Evolutionary conservation across 2,888 invertebrate genomes (phyloP), one percentile per base, ranked within the genome.

Genomic region (Rhopalosiphum nymphaeae): DNA sequence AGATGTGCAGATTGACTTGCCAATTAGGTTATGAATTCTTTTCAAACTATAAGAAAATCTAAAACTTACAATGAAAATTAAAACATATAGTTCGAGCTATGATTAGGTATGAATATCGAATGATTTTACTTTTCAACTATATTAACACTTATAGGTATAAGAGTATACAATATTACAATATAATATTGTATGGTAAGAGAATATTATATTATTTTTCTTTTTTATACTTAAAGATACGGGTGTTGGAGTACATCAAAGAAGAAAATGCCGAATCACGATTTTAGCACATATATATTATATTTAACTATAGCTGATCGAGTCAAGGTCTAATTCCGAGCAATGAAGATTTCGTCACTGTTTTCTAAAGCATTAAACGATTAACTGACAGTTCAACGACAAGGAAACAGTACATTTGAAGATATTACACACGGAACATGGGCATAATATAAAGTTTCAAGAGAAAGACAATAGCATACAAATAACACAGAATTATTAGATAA

Each of bases 211-310:
- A 36, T 78, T 36, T 36, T 36, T 78, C 9, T 78, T 36, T 78
- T 21, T 78, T 78, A 21, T 36, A 11, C 42, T 85, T 85, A 13
- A 85, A 3, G 42, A 85, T 49, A n/a, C 10, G 49, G 36, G 36
- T 49, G 26, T 91, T 61, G 61, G 44, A 61, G 42, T n/a, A 78
- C 5, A 78, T 78, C 36, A 67, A 91, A 89, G 29, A 46, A 89
- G 46, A 91, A 91, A 78, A 91, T 85, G 49, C 53, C 53, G 42
- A 91, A 91, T 84, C 91, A 84, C 91, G 78, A 91, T 84, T 91
- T 84, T 91, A 53, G 61, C 90, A 90, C 26, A 67, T 25, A 90
- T 26, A n/a, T 56, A 44, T 61, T 57, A 46, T 36, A 49, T 53
- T 78, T 36, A 87, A 46, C 61, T 67, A 46, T 46, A 92, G 44